Percentiles rank a stretch among this genome's conserved stretches.
phyloP scores from a whole-genome alignment of 2,888 invertebrate species.

The Nowickia ferox region DNA sequence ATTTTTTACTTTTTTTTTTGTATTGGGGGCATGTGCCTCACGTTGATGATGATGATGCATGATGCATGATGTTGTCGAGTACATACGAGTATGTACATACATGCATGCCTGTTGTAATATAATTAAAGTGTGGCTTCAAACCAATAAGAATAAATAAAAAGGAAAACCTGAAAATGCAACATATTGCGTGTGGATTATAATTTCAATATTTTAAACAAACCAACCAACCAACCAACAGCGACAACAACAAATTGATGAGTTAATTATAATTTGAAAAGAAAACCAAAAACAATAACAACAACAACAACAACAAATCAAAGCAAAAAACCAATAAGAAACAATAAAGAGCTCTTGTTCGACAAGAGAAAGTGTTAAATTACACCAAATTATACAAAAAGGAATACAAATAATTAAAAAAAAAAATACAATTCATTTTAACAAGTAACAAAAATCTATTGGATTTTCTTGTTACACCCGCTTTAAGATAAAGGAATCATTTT shows the following conservation, averaged over 20 bases:
- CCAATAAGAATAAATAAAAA: background rate
- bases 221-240: background rate
- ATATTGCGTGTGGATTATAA: constrained; percentile 58
- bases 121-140: constrained; percentile 61
- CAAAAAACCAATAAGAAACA: background rate
- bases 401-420: constrained; percentile 46
- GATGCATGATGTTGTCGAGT: constrained; percentile 18
- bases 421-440: background rate
- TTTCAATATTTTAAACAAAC: constrained; percentile 53
- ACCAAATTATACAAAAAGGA: constrained; percentile 54
- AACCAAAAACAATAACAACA: constrained; percentile 3
- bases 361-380: constrained; percentile 80
- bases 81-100: background rate
- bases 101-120: constrained; percentile 59
- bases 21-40: constrained; percentile 29
- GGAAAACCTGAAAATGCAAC: constrained; percentile 44
- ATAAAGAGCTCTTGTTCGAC: constrained; percentile 62
- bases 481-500: constrained; percentile 17
- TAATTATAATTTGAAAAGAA: constrained; percentile 43
- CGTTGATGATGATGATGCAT: background rate
- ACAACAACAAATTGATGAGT: constrained; percentile 52
- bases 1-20: background rate
- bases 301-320: constrained; percentile 44
- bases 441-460: constrained; percentile 19
- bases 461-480: constrained; percentile 16